Conservation (phyloP, 2,113 vertebrate species). For the Paradoxurus hermaphroditus region DNA sequence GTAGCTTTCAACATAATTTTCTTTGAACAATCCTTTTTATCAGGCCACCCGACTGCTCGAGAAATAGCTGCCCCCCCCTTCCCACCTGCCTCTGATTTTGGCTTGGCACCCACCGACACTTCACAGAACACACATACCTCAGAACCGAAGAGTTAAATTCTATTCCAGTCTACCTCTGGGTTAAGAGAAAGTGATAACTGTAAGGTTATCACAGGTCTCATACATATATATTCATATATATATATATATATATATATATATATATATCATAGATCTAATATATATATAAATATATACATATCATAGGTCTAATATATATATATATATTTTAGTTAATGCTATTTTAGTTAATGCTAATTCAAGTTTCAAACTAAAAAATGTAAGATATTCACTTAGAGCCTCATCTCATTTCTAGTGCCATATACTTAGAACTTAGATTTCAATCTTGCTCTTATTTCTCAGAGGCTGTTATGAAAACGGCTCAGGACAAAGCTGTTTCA, state of each 20-base stretch:
- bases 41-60: not conserved
- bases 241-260: too few species aligned
- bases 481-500: not conserved
- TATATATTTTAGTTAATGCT: not conserved
- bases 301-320: too few species aligned
- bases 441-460: not conserved
- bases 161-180: not conserved
- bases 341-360: not conserved
- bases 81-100: not conserved
- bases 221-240: too few species aligned
- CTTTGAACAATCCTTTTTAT: not conserved
- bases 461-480: not conserved
- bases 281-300: too few species aligned
- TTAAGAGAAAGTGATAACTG: not conserved
- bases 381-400: not conserved
- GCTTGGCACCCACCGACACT: not conserved
- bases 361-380: not conserved
- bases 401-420: not conserved
- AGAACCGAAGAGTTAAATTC: not conserved
- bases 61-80: not conserved
- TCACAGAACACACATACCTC: not conserved
- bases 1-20: not conserved
- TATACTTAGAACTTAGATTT: not conserved
- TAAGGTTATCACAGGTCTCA: not conserved
- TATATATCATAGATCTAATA: too few species aligned